A percentile compares a stretch with the other conserved stretches of the same genome.
These are phyloP conservation scores for Shinisaurus crocodilurus DNA, from an alignment of 2,113 vertebrate genomes.

Conservation along the genomic window DNA sequence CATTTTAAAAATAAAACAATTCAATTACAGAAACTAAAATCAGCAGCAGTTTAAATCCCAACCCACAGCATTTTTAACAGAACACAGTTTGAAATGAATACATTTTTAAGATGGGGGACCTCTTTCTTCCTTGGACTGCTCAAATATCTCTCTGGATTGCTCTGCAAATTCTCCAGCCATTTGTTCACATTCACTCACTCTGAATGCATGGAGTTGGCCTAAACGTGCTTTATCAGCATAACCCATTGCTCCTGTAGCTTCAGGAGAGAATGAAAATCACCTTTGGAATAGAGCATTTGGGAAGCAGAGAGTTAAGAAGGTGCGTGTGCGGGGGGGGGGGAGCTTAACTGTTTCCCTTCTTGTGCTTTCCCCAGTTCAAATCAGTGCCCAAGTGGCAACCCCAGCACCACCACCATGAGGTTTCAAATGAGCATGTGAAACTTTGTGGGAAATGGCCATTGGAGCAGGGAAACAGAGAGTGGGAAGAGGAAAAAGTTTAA, in stretches of 20 bases:
- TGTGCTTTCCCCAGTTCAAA: background rate
- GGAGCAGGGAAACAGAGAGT: background rate
- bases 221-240: background rate
- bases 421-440: background rate
- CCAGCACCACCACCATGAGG: too few relatives aligned
- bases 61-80: background rate
- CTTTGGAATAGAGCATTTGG: too few relatives aligned
- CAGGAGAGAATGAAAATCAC: background rate
- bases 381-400: background rate
- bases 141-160: constrained; percentile 7
- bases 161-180: background rate
- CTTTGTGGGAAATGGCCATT: background rate
- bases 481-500: background rate
- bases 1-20: background rate
- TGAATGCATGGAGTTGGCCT: background rate
- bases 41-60: background rate
- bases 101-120: background rate
- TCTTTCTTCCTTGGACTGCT: background rate
- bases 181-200: background rate
- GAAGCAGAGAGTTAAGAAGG: too few relatives aligned
- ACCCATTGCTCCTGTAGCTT: background rate
- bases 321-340: too few relatives aligned
- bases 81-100: background rate
- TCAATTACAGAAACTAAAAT: background rate
- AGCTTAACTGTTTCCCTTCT: too few relatives aligned